A percentile compares a stretch with the other conserved stretches of the same genome.
Conservation (phyloP, 2,888 invertebrate species). For the Crocallis elinguaria region DNA sequence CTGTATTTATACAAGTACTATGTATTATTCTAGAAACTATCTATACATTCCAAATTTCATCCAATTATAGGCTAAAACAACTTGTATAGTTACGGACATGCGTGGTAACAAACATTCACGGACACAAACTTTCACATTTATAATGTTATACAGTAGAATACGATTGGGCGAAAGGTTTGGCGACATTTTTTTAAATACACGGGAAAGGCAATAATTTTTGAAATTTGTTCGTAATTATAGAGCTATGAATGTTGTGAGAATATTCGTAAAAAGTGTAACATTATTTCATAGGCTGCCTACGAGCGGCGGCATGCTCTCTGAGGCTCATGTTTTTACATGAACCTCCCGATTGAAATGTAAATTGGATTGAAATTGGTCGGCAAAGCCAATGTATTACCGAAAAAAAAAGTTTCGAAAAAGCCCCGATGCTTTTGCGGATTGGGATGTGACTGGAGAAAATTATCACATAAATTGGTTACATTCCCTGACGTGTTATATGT, state of each 20-base stretch:
- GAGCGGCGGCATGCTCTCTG: slow-evolving; percentile 53
- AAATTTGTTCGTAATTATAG: slow-evolving; percentile 46
- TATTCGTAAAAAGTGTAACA: slow-evolving; percentile 43
- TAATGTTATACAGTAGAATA: slow-evolving; percentile 59
- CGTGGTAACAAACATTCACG: too few relatives aligned
- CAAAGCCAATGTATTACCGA: slow-evolving; percentile 68
- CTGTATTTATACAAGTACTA: too few relatives aligned
- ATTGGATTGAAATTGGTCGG: slow-evolving; percentile 76
- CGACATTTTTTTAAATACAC: too few relatives aligned
- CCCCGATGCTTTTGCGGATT: slow-evolving; percentile 56
- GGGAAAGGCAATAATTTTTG: slow-evolving; percentile 53
- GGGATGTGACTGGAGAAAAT: slow-evolving; percentile 56
- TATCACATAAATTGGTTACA: slow-evolving; percentile 46
- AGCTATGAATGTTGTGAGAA: slow-evolving; percentile 48
- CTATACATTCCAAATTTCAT: too few relatives aligned
- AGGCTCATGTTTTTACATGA: slow-evolving; percentile 77
- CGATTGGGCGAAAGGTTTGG: too few relatives aligned
- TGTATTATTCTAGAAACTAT: too few relatives aligned
- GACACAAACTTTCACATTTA: too few relatives aligned
- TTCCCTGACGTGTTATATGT: slow-evolving; percentile 11
- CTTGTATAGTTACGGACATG: too few relatives aligned
- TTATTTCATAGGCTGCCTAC: slow-evolving; percentile 67
- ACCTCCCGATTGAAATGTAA: slow-evolving; percentile 76
- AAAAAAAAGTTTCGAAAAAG: slow-evolving; percentile 54
- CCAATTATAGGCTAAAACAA: too few relatives aligned